phyloP scores from a whole-genome alignment of 2,888 invertebrate genomes.

The Chalcis sispes region DNA sequence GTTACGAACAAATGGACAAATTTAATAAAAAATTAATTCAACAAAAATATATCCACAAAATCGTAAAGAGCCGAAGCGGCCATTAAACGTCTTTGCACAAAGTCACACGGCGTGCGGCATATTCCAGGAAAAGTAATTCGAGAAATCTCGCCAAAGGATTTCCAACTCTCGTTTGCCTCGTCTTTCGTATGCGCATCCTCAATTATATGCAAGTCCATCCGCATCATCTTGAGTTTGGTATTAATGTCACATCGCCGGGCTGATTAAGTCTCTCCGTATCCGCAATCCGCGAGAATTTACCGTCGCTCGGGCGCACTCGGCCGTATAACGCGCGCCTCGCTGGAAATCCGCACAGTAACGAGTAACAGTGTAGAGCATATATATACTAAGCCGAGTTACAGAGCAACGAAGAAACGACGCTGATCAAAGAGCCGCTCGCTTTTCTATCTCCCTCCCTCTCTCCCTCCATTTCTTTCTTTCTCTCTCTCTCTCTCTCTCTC shows the following conservation, averaged over 20 bases:
- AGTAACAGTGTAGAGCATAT: background rate
- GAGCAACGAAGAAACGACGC: slow-evolving; percentile 17
- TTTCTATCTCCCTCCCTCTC: background rate
- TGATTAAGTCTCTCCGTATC: slow-evolving; percentile 27
- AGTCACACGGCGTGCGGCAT: no score
- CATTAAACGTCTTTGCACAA: no score
- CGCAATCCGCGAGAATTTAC: slow-evolving; percentile 17
- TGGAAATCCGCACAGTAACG: background rate
- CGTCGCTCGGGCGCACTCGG: background rate
- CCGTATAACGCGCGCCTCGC: background rate
- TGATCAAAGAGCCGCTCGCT: slow-evolving; percentile 46
- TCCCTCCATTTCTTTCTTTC: no score
- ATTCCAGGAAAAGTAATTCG: background rate
- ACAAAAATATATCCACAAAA: no score
- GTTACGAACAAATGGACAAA: no score
- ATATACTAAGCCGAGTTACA: slow-evolving; percentile 44
- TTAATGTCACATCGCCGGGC: slow-evolving; percentile 38
- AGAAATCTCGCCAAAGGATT: slow-evolving; percentile 13
- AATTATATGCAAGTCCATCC: slow-evolving; percentile 34
- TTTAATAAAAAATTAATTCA: no score
- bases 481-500: no score
- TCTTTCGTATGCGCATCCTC: slow-evolving; percentile 7
- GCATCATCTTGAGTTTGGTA: slow-evolving; percentile 11
- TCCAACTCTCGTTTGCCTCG: slow-evolving; percentile 3
- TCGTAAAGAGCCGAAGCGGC: no score